Base-by-base conservation (phyloP, 2,888 invertebrate species). In the Macrophya alboannulata region DNA sequence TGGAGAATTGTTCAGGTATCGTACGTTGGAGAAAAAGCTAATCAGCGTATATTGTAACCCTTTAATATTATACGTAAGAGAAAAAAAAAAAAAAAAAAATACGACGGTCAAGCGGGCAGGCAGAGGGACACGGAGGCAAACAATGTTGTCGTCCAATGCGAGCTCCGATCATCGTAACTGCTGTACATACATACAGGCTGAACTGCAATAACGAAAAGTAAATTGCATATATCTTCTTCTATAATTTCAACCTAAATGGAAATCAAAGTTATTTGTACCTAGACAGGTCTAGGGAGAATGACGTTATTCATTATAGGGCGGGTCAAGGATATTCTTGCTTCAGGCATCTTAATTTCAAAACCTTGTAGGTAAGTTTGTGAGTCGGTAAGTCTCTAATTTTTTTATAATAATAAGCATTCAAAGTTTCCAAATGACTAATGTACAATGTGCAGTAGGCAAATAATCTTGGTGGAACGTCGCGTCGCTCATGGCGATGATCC, bases 331-430 rank as follows among this genome's bases (percentile, higher is more conserved):
- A 89, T 86, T 88, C 51, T 77, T 55, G 17, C 77, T 51, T 51
- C 77, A 77, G 77, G 51, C 77, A 77, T 37, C 89, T 89, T 89
- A 90, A 89, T 90, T 91, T 91, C 89, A 90, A 91, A 91, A 91
- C 89, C 90, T 91, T 91, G 90, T 90, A 91, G 89, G 88, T 88
- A 90, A 88, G 86, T 90, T 86, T 31, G 77, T 77, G 77, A 77
- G 85, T 90, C 84, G 91, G 91, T 92, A 92, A 92, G 91, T 92
- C 86, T 87, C 86, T 87, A 84, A 86, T 90, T 82, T 90, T 82
- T 87, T 89, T 87, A 86, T 77, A 55, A 48, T 51, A 77, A 77
- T 77, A 51, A 77, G 45, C 74, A 74, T 74, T 45, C n/a, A 45
- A 45, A 45, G 37, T 37, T 37, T 31, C 31, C 37, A 68, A 17